These are phyloP conservation scores for Malurus elegans DNA, from an alignment of 2,113 vertebrate genomes.

Conservation along the genomic window DNA sequence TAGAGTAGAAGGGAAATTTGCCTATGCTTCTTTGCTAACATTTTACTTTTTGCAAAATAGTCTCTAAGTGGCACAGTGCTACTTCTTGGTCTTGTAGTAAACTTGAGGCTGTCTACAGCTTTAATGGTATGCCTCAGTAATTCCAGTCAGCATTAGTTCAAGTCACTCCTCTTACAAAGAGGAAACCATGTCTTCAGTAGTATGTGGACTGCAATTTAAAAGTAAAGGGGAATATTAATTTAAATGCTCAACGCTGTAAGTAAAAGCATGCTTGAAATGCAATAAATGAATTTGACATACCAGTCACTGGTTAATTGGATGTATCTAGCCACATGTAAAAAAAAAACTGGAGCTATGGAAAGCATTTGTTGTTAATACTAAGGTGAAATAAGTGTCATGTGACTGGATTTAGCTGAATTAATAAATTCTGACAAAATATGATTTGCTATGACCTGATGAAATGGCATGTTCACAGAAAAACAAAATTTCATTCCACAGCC, in stretches of 20 bases:
- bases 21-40: not conserved
- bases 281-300: not conserved
- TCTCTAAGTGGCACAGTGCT: not conserved
- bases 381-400: not conserved
- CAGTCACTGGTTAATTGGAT: not conserved
- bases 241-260: not conserved
- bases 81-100: not conserved
- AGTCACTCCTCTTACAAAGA: not conserved
- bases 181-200: not conserved
- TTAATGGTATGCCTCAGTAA: not conserved
- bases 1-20: not conserved
- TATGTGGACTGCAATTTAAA: not conserved
- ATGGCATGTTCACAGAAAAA: conserved; percentile 31
- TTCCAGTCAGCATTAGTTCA: not conserved
- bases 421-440: conserved; percentile 18
- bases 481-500: not conserved
- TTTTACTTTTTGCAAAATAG: not conserved
- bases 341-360: not conserved
- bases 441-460: conserved; percentile 52
- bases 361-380: not conserved
- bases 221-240: not conserved
- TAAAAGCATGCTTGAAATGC: not conserved
- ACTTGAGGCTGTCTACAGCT: not conserved
- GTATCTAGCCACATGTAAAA: not conserved
- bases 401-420: conserved; percentile 1